phyloP scores from a whole-genome alignment of 2,113 vertebrate genomes.

The Solenodon paradoxus region DNA sequence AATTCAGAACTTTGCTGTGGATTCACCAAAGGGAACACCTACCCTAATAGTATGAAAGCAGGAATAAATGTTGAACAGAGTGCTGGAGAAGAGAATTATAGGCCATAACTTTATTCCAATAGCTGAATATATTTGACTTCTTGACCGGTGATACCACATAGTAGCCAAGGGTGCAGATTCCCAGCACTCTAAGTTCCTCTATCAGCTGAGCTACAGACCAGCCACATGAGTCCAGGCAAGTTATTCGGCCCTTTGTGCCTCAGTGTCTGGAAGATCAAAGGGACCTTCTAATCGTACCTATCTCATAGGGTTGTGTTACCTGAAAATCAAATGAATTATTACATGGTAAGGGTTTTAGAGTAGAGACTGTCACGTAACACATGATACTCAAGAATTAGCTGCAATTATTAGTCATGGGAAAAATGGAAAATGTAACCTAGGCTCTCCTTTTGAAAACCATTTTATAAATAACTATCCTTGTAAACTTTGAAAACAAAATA shows the following conservation, averaged over 20 bases:
- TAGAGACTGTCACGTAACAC: not conserved
- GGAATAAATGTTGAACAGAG: not conserved
- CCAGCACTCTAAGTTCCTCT: not conserved
- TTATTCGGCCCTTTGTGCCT: not conserved
- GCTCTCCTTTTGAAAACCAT: not conserved
- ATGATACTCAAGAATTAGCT: not conserved
- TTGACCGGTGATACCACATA: not conserved
- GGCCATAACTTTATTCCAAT: not conserved
- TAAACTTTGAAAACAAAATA: not conserved
- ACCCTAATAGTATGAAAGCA: not conserved
- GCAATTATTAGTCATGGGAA: not conserved
- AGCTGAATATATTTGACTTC: not conserved
- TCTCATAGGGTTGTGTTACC: not conserved
- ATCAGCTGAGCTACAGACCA: not conserved
- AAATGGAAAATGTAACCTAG: not conserved
- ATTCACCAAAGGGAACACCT: not conserved
- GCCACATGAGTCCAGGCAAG: not conserved
- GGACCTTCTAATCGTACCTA: no score
- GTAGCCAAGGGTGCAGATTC: not conserved
- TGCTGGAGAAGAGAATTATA: not conserved
- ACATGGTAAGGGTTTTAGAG: not conserved
- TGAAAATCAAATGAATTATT: not conserved
- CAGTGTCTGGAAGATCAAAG: not conserved
- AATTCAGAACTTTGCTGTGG: not conserved
- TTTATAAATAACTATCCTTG: conserved; percentile 23